phyloP scores from a whole-genome alignment of 2,797 vertebrate species.

The Microtus californicus region DNA sequence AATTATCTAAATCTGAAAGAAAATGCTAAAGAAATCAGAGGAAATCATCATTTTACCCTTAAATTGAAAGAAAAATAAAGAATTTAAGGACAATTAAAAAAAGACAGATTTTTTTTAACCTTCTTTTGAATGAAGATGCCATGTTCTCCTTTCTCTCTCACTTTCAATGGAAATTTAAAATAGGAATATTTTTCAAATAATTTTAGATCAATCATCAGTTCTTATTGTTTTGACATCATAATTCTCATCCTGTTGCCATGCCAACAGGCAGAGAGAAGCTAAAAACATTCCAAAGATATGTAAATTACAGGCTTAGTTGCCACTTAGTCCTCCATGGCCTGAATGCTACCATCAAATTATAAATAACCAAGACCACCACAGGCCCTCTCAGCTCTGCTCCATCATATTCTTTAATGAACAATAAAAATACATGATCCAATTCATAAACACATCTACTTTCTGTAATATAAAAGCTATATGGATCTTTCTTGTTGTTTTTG shows the following conservation, averaged over 20 bases:
- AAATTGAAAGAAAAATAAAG: slow-evolving; percentile 52
- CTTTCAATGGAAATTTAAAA: slow-evolving; percentile 75
- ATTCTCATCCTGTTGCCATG: slow-evolving; percentile 81
- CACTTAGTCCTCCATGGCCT: slow-evolving; percentile 52
- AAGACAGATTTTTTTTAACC: background rate
- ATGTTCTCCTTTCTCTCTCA: background rate
- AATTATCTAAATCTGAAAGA: slow-evolving; percentile 58
- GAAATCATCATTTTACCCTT: slow-evolving; percentile 53
- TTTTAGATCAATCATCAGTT: slow-evolving; percentile 83
- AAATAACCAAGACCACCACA: slow-evolving; percentile 64
- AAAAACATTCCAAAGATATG: slow-evolving; percentile 79
- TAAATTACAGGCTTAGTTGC: slow-evolving; percentile 74
- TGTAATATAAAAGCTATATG: background rate
- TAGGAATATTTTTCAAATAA: slow-evolving; percentile 79
- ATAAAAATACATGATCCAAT: slow-evolving; percentile 69
- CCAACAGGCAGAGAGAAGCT: slow-evolving; percentile 78
- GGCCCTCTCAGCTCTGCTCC: slow-evolving; percentile 32
- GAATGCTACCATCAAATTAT: slow-evolving; percentile 62
- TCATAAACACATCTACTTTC: slow-evolving; percentile 64
- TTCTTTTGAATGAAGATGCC: slow-evolving; percentile 64
- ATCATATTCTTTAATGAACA: slow-evolving; percentile 57
- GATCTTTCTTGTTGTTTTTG: background rate
- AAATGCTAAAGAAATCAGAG: slow-evolving; percentile 65
- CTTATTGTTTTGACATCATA: slow-evolving; percentile 81
- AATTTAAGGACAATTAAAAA: slow-evolving; percentile 59